These are phyloP conservation scores for Seira musarum DNA, from an alignment of 2,888 invertebrate genomes.

Conservation along the genomic window DNA sequence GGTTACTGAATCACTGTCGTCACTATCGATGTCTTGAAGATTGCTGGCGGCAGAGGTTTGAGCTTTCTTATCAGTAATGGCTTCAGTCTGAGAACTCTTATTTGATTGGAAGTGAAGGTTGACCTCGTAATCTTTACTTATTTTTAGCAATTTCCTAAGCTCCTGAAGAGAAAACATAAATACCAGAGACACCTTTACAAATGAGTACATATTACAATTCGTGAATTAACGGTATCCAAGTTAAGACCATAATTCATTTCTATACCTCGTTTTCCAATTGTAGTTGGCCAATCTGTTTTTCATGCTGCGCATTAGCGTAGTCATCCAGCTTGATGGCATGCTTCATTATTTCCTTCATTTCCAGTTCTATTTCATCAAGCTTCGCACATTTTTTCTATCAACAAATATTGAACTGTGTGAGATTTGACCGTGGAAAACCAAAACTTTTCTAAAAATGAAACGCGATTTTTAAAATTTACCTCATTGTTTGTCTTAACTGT, in stretches of 20 bases:
- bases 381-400: background rate
- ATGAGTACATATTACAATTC: no score
- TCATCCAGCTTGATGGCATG: conserved; percentile 21
- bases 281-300: conserved; percentile 13
- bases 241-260: background rate
- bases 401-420: background rate
- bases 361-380: no score
- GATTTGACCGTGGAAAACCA: background rate
- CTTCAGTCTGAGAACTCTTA: no score
- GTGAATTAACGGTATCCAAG: no score
- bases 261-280: conserved; percentile 10
- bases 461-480: background rate
- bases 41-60: no score
- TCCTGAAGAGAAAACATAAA: conserved; percentile 4
- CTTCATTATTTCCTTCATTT: conserved; percentile 35
- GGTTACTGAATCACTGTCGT: no score
- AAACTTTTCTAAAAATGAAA: background rate
- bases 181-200: background rate
- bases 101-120: background rate
- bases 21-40: no score
- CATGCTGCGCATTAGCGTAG: background rate
- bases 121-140: conserved; percentile 1
- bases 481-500: background rate
- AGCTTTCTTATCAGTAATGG: background rate
- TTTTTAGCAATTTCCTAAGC: conserved; percentile 14